These are phyloP conservation scores for Auanema sp. DNA, from an alignment of 2,888 invertebrate genomes.

Conservation along the genomic window DNA sequence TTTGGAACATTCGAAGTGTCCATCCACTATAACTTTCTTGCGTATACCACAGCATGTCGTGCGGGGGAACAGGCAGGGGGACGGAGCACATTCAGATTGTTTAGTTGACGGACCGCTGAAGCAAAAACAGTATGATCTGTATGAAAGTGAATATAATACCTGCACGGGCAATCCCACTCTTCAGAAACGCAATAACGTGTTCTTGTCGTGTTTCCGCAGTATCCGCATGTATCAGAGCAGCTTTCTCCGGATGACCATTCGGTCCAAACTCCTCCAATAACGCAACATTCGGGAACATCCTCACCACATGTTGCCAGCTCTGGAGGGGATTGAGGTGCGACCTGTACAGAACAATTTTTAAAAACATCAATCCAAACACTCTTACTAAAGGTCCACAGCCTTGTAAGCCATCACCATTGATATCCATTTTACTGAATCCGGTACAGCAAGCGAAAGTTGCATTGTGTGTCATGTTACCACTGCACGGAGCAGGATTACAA, in stretches of 20 bases:
- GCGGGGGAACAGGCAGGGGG: slow-evolving; percentile 28
- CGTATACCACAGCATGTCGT: slow-evolving; percentile 31
- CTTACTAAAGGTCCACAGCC: slow-evolving; percentile 11
- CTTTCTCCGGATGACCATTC: slow-evolving; percentile 24
- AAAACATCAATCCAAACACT: no score
- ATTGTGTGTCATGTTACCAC: slow-evolving; percentile 4
- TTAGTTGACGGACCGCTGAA: slow-evolving; percentile 36
- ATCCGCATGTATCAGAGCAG: slow-evolving; percentile 35
- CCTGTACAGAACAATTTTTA: no score
- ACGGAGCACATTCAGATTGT: slow-evolving; percentile 28
- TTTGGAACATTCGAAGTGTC: background rate
- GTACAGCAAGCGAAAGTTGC: slow-evolving; percentile 2
- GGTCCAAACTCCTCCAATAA: slow-evolving; percentile 24
- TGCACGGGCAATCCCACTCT: slow-evolving; percentile 29
- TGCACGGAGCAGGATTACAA: slow-evolving; percentile 18
- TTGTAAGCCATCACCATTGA: slow-evolving; percentile 8
- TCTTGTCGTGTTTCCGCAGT: slow-evolving; percentile 28
- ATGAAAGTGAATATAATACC: slow-evolving; percentile 14
- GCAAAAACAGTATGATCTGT: background rate
- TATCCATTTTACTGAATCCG: slow-evolving; percentile 1
- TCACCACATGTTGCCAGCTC: slow-evolving; percentile 13
- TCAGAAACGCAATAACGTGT: slow-evolving; percentile 30
- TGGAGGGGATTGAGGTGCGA: background rate
- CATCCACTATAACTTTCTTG: slow-evolving; percentile 23
- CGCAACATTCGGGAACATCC: slow-evolving; percentile 9